phyloP scores from a whole-genome alignment of 2,888 invertebrate genomes.

The Carabus problematicus region DNA sequence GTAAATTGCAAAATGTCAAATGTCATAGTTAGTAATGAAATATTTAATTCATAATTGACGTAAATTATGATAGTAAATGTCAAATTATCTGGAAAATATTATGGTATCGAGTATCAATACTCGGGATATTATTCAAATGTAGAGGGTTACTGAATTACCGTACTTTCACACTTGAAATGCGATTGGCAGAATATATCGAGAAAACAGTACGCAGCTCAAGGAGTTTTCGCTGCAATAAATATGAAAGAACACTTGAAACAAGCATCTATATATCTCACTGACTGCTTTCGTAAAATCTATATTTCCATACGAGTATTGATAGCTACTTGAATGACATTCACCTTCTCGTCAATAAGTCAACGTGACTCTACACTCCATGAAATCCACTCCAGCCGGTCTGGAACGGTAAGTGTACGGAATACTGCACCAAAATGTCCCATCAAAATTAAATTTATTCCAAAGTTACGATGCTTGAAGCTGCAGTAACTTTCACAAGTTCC shows the following conservation, averaged over 20 bases:
- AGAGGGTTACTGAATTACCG: no score
- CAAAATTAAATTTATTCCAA: slow-evolving; percentile 39
- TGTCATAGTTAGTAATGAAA: no score
- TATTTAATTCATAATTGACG: no score
- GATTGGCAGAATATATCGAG: no score
- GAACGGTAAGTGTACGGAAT: slow-evolving; percentile 13
- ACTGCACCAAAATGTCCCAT: slow-evolving; percentile 31
- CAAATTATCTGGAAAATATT: no score
- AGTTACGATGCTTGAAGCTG: slow-evolving; percentile 37
- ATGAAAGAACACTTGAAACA: slow-evolving; percentile 12
- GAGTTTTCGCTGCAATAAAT: slow-evolving; percentile 1
- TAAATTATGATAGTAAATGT: no score
- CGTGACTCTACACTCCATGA: neutral
- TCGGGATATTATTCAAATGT: no score
- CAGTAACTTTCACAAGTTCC: slow-evolving; percentile 15
- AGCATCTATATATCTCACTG: neutral
- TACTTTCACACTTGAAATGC: no score
- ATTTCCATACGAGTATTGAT: slow-evolving; percentile 20
- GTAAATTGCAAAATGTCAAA: no score
- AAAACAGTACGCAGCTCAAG: no score
- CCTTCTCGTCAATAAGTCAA: slow-evolving; percentile 27
- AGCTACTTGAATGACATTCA: slow-evolving; percentile 17
- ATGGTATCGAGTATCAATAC: no score
- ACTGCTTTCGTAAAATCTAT: neutral
- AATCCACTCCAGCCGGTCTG: slow-evolving; percentile 29